Conservation (phyloP, 2,888 invertebrate species). For the Merodon equestris region DNA sequence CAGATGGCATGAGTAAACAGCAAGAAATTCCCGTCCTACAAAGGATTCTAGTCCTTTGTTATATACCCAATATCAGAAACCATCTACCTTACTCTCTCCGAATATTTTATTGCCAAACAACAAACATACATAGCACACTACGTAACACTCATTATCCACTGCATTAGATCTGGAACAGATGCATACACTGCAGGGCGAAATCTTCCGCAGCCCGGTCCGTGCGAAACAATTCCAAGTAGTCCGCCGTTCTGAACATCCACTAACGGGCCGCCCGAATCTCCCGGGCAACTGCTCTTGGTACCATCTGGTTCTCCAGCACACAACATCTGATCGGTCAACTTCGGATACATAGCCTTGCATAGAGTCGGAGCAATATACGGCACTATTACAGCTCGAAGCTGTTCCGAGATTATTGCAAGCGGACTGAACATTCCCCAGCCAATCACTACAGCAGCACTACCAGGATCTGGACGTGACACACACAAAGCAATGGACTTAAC, state of each 20-base stretch:
- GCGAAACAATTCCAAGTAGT: constrained; percentile 34
- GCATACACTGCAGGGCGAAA: constrained; percentile 12
- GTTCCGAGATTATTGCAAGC: background rate
- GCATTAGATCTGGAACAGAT: constrained; percentile 12
- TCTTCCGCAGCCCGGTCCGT: constrained; percentile 20
- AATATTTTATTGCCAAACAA: too few relatives aligned
- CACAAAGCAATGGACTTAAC: constrained; percentile 6
- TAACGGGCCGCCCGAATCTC: constrained; percentile 37
- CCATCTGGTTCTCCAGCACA: constrained; percentile 14
- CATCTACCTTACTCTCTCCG: too few relatives aligned
- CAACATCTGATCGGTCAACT: constrained; percentile 1
- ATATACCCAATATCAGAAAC: too few relatives aligned
- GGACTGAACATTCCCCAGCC: constrained; percentile 18
- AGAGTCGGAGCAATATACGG: background rate
- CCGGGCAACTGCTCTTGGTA: constrained; percentile 16
- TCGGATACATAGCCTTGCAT: background rate
- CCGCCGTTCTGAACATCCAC: constrained; percentile 4
- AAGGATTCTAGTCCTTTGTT: too few relatives aligned
- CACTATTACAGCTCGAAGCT: constrained; percentile 4
- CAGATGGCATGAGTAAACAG: too few relatives aligned
- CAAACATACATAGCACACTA: too few relatives aligned
- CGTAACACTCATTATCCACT: background rate
- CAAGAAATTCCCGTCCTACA: too few relatives aligned
- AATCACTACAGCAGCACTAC: constrained; percentile 1
- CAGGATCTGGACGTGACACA: constrained; percentile 4